Percentiles rank a stretch among this genome's conserved stretches.
phyloP scores from a whole-genome alignment of 2,113 vertebrate species.

The Trematocara marginatum region DNA sequence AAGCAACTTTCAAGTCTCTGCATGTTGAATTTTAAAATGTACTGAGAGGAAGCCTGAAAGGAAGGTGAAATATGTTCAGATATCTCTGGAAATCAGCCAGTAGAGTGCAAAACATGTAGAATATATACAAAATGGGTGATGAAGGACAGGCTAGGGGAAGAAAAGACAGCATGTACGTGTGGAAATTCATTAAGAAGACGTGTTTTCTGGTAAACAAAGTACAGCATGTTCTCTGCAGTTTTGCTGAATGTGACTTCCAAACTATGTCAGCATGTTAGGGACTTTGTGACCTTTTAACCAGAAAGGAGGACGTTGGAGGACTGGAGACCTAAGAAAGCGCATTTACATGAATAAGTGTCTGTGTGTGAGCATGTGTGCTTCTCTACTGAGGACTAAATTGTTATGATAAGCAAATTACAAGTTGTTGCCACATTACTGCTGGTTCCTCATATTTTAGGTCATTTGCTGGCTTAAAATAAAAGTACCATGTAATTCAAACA shows the following conservation, averaged over 20 bases:
- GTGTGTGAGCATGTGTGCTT: background rate
- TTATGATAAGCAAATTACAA: conserved; percentile 36
- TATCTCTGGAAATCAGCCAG: background rate
- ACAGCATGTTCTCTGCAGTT: background rate
- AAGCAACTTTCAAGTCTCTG: conserved; percentile 9
- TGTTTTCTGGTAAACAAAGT: background rate
- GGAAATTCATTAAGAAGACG: background rate
- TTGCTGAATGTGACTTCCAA: background rate
- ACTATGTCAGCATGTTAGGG: background rate
- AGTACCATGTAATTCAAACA: background rate
- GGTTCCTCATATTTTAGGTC: background rate
- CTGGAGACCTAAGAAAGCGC: background rate
- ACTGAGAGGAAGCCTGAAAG: background rate
- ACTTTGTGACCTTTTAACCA: background rate
- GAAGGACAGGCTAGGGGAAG: background rate
- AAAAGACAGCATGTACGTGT: background rate
- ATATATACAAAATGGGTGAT: background rate
- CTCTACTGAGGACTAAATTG: background rate
- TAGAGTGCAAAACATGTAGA: background rate
- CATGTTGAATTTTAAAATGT: conserved; percentile 16
- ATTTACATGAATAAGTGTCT: background rate
- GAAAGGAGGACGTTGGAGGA: conserved; percentile 9
- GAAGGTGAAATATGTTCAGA: background rate
- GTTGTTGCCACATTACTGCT: background rate
- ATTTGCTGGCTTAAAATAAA: background rate